Evolutionary conservation across 2,888 invertebrate genomes (phyloP).

Genomic region (Eustalomyia histrio): DNA sequence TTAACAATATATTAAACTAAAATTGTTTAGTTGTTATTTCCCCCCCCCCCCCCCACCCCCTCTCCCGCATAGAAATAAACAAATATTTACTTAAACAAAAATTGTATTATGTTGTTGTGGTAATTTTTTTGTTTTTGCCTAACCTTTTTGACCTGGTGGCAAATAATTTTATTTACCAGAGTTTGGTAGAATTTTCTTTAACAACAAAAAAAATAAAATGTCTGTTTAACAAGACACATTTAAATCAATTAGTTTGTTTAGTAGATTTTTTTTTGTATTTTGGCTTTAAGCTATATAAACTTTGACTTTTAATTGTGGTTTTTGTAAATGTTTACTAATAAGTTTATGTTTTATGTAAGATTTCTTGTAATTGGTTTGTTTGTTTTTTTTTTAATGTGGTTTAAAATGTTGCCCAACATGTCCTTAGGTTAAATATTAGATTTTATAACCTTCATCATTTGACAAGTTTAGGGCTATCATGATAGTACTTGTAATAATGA

Average conservation of each 20-base stretch:
- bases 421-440: constrained; percentile 53
- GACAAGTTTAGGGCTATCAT: constrained; percentile 71
- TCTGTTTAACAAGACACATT: constrained; percentile 66
- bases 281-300: constrained; percentile 68
- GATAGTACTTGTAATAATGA: constrained; percentile 30
- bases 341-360: neutral
- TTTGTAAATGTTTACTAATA: neutral
- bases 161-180: constrained; percentile 29
- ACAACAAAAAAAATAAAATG: constrained; percentile 19
- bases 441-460: constrained; percentile 68
- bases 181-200: neutral
- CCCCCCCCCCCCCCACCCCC: too few species aligned
- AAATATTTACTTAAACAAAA: constrained; percentile 52
- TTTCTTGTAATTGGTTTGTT: constrained; percentile 14
- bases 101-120: constrained; percentile 1
- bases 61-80: constrained; percentile 12
- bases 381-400: neutral
- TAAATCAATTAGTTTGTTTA: constrained; percentile 72
- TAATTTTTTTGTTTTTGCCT: constrained; percentile 11
- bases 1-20: constrained; percentile 62
- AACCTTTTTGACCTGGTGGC: constrained; percentile 60
- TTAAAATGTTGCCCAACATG: constrained; percentile 22
- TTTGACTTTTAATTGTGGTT: constrained; percentile 68
- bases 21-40: constrained; percentile 33
- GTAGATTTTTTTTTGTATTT: constrained; percentile 8